Conservation (phyloP, 1,140 invertebrate species). For the Thalassaphorura encarpata region DNA sequence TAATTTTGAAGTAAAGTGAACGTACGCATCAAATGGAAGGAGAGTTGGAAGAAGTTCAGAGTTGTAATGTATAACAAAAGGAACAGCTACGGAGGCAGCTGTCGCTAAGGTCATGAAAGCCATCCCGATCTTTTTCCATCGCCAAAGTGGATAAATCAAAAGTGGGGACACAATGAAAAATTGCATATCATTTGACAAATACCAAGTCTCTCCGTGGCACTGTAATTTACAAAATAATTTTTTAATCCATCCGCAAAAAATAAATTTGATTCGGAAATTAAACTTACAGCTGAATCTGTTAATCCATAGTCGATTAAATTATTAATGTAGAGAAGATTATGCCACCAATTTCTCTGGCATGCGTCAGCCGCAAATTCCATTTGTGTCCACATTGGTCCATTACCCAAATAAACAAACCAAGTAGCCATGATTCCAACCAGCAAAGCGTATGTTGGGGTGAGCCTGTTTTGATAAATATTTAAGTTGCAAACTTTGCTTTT, state of each 20-base stretch:
- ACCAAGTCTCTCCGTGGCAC: slow-evolving; percentile 75
- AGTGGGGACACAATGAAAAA: slow-evolving; percentile 53
- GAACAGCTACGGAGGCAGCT: slow-evolving; percentile 18
- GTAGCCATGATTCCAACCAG: slow-evolving; percentile 39
- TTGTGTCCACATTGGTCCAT: slow-evolving; percentile 57
- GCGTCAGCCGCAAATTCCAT: slow-evolving; percentile 50
- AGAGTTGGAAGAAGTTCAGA: background rate
- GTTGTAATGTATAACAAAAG: too few relatives aligned
- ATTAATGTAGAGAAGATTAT: slow-evolving; percentile 32
- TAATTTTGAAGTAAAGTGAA: too few relatives aligned
- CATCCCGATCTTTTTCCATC: slow-evolving; percentile 22
- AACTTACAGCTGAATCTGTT: background rate
- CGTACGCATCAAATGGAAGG: too few relatives aligned
- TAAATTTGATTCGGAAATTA: background rate
- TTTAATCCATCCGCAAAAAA: background rate
- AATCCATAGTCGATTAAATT: slow-evolving; percentile 5
- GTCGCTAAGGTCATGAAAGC: slow-evolving; percentile 11
- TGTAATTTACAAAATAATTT: slow-evolving; percentile 34
- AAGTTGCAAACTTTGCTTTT: background rate
- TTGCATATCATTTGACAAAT: slow-evolving; percentile 71
- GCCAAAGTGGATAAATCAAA: slow-evolving; percentile 38
- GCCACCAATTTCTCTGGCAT: slow-evolving; percentile 48
- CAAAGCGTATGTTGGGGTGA: background rate
- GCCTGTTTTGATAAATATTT: background rate
- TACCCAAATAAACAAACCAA: slow-evolving; percentile 53